Evolutionary conservation across 2,113 vertebrate genomes (phyloP), one percentile per base, ranked within the genome.

Genomic region (Poicephalus meyeri): DNA sequence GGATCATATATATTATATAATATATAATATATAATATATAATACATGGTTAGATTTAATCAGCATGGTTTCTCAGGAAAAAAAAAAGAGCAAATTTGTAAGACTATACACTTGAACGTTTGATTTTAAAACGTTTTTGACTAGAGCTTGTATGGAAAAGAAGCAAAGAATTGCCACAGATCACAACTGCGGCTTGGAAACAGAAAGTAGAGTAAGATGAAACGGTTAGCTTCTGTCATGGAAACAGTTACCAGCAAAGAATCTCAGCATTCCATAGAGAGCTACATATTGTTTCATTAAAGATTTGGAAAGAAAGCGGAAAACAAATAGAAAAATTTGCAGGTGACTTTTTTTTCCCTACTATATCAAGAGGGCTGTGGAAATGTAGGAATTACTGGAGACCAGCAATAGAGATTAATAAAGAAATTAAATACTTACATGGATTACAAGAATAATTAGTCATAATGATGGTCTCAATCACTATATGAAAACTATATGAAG

Each of bases 291-390:
- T 77, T 95, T 74, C 80, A 86, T 41, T 77, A 70, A 31, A 15
- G 24, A 70, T 66, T 89, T 89, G 66, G n/a, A 86, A 88, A 91
- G 25, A 77, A 89, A 76, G n/a, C 53, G 35, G 72, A 79, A 95
- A 89, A 28, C 46, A 89, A 56, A 31, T n/a, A 52, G 31, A 76
- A 95, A 77, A 88, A 80, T 17, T 39, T 80, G 28, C 55, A 71
- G 60, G 18, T 83, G 53, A 80, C 31, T 11, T 50, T 61, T 41
- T 71, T 24, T 64, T 5, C 39, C 13, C n/a, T 28, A 33, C 39
- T 56, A 31, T 1, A 7, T 80, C 9, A 89, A 77, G 64, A 69
- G 4, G 15, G 31, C 44, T 73, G 88, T 69, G 52, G 42, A 88
- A 79, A 78, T 33, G 24, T 15, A 86, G 58, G 37, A 77, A 53